These are phyloP conservation scores for Gobio occitaniae DNA, from an alignment of 2,797 vertebrate genomes.

Conservation along the genomic window DNA sequence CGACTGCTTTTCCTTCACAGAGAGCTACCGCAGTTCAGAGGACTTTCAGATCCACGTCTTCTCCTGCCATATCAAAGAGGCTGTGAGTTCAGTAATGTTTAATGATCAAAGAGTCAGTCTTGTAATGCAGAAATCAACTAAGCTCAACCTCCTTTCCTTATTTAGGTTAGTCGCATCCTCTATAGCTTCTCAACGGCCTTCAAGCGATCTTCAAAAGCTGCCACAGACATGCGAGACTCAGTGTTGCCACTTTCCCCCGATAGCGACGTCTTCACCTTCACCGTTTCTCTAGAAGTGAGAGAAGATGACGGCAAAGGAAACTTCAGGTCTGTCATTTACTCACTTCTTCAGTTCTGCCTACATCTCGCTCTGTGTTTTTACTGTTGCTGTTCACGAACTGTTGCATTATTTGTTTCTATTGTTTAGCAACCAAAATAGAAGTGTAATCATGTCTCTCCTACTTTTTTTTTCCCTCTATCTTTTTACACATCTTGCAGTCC, in stretches of 20 bases:
- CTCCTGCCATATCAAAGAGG: constrained; percentile 97
- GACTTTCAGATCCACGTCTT: constrained; percentile 98
- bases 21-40: constrained; percentile 92
- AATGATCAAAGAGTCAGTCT: background rate
- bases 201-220: constrained; percentile 88
- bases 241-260: constrained; percentile 82
- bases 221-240: constrained; percentile 84
- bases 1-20: constrained; percentile 96
- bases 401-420: background rate
- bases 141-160: background rate
- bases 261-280: constrained; percentile 91
- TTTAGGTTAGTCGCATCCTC: constrained; percentile 94
- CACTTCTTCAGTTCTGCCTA: background rate
- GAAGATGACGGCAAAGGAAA: constrained; percentile 98
- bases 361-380: background rate
- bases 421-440: background rate
- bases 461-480: too few species aligned
- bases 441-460: background rate
- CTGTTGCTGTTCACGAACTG: background rate
- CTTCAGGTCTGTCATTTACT: constrained; percentile 84
- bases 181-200: constrained; percentile 97
- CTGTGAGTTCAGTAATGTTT: constrained; percentile 82
- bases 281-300: constrained; percentile 91
- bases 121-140: background rate
- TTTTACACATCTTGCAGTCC: constrained; percentile 74